Percentiles rank a stretch among this genome's conserved stretches.
These are phyloP conservation scores for silkworm (Bombyx mori) DNA, from an alignment of 1,140 invertebrate genomes.

Conservation along the genomic window ASM3026992v2 NC_085116.1:9068501-9069000, in stretches of 20 bases:
- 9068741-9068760: not conserved
- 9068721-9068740: too few relatives aligned
- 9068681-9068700: constrained; percentile 13
- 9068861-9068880: constrained; percentile 75
- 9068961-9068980: constrained; percentile 82
- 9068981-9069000: constrained; percentile 78
- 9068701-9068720: not conserved
- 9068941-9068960: constrained; percentile 76
- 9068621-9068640: constrained; percentile 41
- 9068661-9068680: constrained; percentile 39
- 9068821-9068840: constrained; percentile 56
- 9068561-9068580: constrained; percentile 35
- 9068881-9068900: constrained; percentile 72
- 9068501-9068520: not conserved
- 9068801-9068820: constrained; percentile 60
- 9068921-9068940: constrained; percentile 62
- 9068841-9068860: constrained; percentile 73
- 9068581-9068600: constrained; percentile 32
- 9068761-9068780: constrained; percentile 29
- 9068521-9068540: constrained; percentile 2
- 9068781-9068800: constrained; percentile 55
- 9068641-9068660: constrained; percentile 31
- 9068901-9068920: constrained; percentile 60
- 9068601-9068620: constrained; percentile 13
- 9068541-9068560: constrained; percentile 9